Evolutionary conservation across 2,888 invertebrate species (phyloP), one percentile per base, ranked within the genome.

Genomic region (Biston betularia): DNA sequence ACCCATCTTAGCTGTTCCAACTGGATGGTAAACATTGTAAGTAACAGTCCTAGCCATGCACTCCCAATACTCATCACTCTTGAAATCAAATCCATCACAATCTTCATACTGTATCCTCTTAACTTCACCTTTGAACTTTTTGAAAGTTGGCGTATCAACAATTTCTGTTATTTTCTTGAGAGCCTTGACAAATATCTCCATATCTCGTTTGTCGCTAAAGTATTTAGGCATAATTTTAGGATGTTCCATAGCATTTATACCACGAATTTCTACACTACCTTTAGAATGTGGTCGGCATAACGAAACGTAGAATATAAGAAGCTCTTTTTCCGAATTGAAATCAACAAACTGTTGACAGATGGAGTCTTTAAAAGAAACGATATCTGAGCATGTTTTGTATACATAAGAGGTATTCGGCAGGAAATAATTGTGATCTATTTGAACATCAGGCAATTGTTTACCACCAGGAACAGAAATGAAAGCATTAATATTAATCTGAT

Each of bases 371-470:
- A 85, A 89, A 1, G 84, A 86, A 79, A 92, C 78, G 7, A 83
- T 76, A 35, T 87, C 78, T 61, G 69, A 81, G 70, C 93, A 93
- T 78, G 84, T 85, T 6, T 85, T 80, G 61, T 79, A 79, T 0
- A 92, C 70, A 63, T 90, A 86, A 0, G 90, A 83, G 9, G 91
- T 89, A 48, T 92, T 89, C 46, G 87, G 85, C 11, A 88, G 79
- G 58, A 91, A 93, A 69, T 92, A 93, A 67, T 92, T 92, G 53
- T 92, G 92, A 69, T 92, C 92, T 66, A 92, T 86, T 80, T 93
- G 92, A 1, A 92, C 85, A 71, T 92, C 92, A 6, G 93, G 92
- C 15, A 91, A 72, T 4, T 59, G 44, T 76, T 87, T 88, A 14
- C 78, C 81, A 45, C 76, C 82, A 33, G 88, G 80, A 0, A 89